phyloP scores from a whole-genome alignment of 2,113 vertebrate genomes.

The Trichechus manatus region DNA sequence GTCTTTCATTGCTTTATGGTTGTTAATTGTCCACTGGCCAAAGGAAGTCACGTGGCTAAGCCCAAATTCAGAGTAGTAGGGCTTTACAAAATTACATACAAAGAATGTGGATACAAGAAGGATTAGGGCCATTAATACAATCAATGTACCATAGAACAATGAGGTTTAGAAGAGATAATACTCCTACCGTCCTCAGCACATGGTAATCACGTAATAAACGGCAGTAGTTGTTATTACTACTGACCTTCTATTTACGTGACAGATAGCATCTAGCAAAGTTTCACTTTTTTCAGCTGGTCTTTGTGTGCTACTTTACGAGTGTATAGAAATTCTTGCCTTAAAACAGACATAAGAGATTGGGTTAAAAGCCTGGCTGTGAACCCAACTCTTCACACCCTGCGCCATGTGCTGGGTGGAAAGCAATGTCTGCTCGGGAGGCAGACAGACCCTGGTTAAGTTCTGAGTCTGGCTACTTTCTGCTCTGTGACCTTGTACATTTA shows the following conservation, averaged over 20 bases:
- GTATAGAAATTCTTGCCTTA: conserved; percentile 53
- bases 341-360: neutral
- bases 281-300: neutral
- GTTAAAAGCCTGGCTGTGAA: neutral
- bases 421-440: neutral
- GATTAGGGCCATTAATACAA: neutral
- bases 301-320: neutral
- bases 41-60: neutral
- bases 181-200: neutral
- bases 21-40: neutral
- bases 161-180: neutral
- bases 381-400: neutral
- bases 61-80: neutral
- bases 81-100: neutral
- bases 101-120: neutral
- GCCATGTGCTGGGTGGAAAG: neutral
- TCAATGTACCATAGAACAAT: neutral
- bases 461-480: neutral
- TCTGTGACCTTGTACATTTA: conserved; percentile 1
- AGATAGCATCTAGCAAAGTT: neutral
- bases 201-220: neutral
- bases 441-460: neutral
- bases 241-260: neutral
- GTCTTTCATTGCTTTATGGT: neutral
- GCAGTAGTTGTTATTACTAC: neutral